Conservation (phyloP, 92 coral and sea anemone genomes). For the Epizoanthus scotinus region DNA sequence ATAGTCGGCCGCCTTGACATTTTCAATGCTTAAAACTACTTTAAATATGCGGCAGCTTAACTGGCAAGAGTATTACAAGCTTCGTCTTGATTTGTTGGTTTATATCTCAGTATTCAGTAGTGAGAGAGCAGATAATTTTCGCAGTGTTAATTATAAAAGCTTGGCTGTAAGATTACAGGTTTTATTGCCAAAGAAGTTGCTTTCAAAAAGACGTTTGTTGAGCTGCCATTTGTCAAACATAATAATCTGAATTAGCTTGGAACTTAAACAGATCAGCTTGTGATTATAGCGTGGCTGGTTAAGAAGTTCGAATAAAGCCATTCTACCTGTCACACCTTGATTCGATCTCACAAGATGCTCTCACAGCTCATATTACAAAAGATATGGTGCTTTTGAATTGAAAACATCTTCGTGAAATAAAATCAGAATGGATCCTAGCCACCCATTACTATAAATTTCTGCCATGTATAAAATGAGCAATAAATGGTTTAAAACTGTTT, state of each 20-base stretch:
- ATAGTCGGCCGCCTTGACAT: background rate
- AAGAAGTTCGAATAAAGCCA: background rate
- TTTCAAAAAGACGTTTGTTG: background rate
- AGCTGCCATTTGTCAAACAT: constrained; percentile 22
- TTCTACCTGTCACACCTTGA: background rate
- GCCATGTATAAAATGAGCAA: too few species aligned
- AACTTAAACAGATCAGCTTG: constrained; percentile 21
- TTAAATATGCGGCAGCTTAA: background rate
- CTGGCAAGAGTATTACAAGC: background rate
- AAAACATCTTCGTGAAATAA: constrained; percentile 4
- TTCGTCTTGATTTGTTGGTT: constrained; percentile 6
- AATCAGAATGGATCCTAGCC: background rate
- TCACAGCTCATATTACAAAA: background rate
- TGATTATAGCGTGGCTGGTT: background rate
- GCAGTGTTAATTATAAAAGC: background rate
- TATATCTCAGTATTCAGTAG: background rate
- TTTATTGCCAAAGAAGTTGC: background rate
- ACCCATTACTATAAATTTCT: too few species aligned
- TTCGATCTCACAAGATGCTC: background rate
- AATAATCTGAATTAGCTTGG: background rate
- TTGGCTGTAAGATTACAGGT: constrained; percentile 2
- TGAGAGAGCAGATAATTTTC: background rate
- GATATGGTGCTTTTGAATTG: background rate
- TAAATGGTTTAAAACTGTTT: too few species aligned
- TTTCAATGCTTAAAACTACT: background rate